These are phyloP conservation scores for Paedocypris micromegethes DNA, from an alignment of 2,797 vertebrate species.

Conservation along the genomic window DNA sequence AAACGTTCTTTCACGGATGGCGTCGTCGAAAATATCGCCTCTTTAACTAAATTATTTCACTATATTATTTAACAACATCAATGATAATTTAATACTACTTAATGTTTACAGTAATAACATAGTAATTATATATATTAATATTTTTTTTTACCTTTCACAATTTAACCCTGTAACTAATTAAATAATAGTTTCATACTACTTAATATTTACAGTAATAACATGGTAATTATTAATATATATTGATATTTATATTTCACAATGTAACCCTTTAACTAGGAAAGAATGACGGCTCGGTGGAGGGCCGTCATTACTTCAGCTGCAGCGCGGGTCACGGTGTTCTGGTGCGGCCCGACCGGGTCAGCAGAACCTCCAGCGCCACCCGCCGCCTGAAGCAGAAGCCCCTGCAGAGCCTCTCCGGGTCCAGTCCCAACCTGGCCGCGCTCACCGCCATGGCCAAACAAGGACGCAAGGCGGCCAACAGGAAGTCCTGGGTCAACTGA, in stretches of 20 bases:
- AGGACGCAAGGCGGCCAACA: constrained; percentile 54
- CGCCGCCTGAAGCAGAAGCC: constrained; percentile 60
- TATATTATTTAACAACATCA: too few species aligned
- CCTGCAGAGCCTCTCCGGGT: constrained; percentile 60
- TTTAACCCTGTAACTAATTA: neutral
- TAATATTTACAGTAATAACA: too few species aligned
- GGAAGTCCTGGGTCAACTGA: constrained; percentile 74
- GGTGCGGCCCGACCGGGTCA: constrained; percentile 79
- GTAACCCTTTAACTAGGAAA: constrained; percentile 68
- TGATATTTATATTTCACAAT: too few species aligned
- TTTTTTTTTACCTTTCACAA: too few species aligned
- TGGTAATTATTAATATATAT: too few species aligned
- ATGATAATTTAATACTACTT: too few species aligned
- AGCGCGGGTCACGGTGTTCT: constrained; percentile 86
- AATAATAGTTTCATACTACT: too few species aligned
- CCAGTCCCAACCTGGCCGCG: constrained; percentile 68
- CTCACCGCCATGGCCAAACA: constrained; percentile 70
- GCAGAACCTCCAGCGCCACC: constrained; percentile 52
- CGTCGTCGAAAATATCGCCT: too few species aligned
- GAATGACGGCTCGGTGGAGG: constrained; percentile 87
- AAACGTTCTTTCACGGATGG: too few species aligned
- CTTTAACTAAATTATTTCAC: too few species aligned
- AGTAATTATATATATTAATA: too few species aligned
- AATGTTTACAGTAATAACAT: too few species aligned
- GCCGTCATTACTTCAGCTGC: constrained; percentile 89